Conservation (phyloP, 2,888 invertebrate species). For the Hydrotaea diabolus region DNA sequence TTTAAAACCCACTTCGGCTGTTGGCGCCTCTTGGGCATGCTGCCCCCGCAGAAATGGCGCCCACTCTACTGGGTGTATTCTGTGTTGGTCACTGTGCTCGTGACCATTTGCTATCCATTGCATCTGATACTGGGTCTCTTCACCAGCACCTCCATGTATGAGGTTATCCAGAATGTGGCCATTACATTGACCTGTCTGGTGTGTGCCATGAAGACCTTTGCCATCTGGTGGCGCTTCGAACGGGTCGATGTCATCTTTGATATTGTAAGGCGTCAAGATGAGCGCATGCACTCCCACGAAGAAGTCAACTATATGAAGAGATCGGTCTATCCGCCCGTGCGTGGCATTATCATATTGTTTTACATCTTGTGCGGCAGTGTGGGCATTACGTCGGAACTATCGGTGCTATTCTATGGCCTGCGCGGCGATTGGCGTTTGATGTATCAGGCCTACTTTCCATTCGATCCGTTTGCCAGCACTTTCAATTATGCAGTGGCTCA, state of each 20-base stretch:
- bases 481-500: conserved; percentile 53
- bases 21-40: conserved; percentile 57
- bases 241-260: conserved; percentile 53
- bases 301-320: conserved; percentile 47
- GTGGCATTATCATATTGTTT: conserved; percentile 24
- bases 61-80: conserved; percentile 55
- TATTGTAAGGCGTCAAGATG: conserved; percentile 54
- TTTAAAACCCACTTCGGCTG: conserved; percentile 42
- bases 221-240: conserved; percentile 59
- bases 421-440: conserved; percentile 59
- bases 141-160: conserved; percentile 42
- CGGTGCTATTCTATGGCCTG: conserved; percentile 56
- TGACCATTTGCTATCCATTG: conserved; percentile 64
- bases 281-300: conserved; percentile 33
- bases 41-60: conserved; percentile 31
- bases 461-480: conserved; percentile 44
- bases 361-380: conserved; percentile 35
- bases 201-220: conserved; percentile 59
- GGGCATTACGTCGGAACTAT: conserved; percentile 39
- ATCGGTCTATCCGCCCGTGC: conserved; percentile 7
- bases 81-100: conserved; percentile 49
- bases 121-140: conserved; percentile 68
- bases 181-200: conserved; percentile 58
- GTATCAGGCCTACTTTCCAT: conserved; percentile 68
- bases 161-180: conserved; percentile 62